Conservation (phyloP, 2,113 vertebrate genomes). For the Mirounga angustirostris region DNA sequence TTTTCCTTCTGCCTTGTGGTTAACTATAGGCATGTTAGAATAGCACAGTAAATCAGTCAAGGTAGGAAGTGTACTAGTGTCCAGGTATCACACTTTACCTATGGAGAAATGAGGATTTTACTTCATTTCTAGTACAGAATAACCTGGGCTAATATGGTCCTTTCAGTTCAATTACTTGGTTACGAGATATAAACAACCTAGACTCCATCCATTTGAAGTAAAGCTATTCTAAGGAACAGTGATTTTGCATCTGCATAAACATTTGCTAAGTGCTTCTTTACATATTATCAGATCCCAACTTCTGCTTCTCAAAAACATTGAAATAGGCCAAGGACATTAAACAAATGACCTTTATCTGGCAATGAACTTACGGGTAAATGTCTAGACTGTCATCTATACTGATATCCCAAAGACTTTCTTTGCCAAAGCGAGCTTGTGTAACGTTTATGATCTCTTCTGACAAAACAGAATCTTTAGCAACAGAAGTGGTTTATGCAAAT, state of each 20-base stretch:
- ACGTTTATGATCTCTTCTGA: not conserved
- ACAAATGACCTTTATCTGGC: not conserved
- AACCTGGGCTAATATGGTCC: not conserved
- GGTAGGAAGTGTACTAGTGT: not conserved
- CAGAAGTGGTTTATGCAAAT: not conserved
- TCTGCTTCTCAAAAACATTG: constrained; percentile 31
- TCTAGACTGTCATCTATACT: not conserved
- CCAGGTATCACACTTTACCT: not conserved
- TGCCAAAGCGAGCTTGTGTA: not conserved
- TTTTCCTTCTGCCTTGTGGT: not conserved
- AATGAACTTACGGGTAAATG: not conserved
- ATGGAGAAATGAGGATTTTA: not conserved
- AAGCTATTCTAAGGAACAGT: not conserved
- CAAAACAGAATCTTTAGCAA: not conserved
- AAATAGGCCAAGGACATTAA: not conserved
- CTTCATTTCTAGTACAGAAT: not conserved
- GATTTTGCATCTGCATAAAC: constrained; percentile 28
- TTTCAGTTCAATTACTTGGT: constrained; percentile 28
- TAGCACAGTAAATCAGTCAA: not conserved
- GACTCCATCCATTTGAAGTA: constrained; percentile 27
- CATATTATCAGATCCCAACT: constrained; percentile 2
- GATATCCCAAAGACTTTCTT: not conserved
- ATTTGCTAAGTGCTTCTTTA: not conserved
- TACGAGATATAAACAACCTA: constrained; percentile 16
- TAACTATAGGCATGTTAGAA: not conserved